Percentiles rank a stretch among this genome's conserved stretches.
Conservation (phyloP, 2,797 vertebrate species). For the Ctenopoma kingsleyae region DNA sequence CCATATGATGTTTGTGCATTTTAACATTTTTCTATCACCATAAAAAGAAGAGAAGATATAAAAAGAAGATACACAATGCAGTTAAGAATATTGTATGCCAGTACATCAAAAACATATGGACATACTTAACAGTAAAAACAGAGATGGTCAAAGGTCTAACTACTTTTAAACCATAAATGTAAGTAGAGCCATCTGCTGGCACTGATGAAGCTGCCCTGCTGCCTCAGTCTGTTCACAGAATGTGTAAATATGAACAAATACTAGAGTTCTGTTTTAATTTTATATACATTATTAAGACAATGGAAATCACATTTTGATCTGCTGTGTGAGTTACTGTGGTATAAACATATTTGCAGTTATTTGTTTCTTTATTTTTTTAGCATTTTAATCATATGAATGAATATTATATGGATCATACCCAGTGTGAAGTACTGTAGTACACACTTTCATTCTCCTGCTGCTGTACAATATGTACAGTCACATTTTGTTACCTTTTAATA, state of each 20-base stretch:
- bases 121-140: not conserved
- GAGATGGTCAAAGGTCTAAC: not conserved
- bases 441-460: not conserved
- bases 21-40: not conserved
- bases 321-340: too few species aligned
- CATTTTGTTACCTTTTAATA: conserved; percentile 14
- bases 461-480: conserved; percentile 3
- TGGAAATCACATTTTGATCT: not conserved
- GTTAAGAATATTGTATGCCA: not conserved
- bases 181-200: conserved; percentile 64
- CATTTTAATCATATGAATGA: not conserved
- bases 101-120: not conserved
- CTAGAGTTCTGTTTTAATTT: not conserved
- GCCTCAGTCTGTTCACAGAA: conserved; percentile 5
- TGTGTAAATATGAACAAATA: conserved; percentile 12
- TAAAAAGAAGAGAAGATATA: not conserved
- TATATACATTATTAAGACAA: not conserved
- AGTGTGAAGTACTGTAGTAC: not conserved
- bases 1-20: not conserved
- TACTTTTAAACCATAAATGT: conserved; percentile 1
- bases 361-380: too few species aligned
- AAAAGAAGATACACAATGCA: not conserved
- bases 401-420: not conserved
- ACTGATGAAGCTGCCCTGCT: conserved; percentile 14
- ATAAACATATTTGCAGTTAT: too few species aligned